phyloP scores from a whole-genome alignment of 2,113 vertebrate genomes.

The Macquaria ambigua region DNA sequence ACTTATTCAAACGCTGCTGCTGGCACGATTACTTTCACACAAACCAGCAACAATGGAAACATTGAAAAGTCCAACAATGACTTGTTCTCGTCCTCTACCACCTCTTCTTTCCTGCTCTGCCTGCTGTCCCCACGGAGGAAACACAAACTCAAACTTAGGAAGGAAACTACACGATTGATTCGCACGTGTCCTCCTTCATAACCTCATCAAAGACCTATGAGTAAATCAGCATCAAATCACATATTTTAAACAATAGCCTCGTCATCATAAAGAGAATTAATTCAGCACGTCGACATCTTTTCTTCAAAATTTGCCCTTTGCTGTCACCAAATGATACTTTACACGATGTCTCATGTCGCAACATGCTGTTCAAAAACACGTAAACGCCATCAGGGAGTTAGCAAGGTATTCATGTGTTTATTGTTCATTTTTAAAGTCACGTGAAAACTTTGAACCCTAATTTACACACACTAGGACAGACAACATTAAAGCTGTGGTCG shows the following conservation, averaged over 20 bases:
- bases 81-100: neutral
- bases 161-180: neutral
- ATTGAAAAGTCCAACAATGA: constrained; percentile 17
- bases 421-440: too few relatives aligned
- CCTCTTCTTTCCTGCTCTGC: constrained; percentile 25
- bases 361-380: too few relatives aligned
- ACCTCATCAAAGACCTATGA: neutral
- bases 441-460: too few relatives aligned
- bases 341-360: too few relatives aligned
- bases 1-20: constrained; percentile 16
- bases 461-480: neutral
- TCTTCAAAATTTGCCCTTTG: neutral
- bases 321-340: too few relatives aligned
- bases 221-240: neutral
- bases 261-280: neutral
- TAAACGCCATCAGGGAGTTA: too few relatives aligned
- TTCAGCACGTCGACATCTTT: too few relatives aligned
- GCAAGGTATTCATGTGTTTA: too few relatives aligned
- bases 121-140: constrained; percentile 19
- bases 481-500: neutral
- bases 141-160: neutral
- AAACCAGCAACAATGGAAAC: constrained; percentile 38
- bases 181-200: too few relatives aligned
- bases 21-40: constrained; percentile 2
- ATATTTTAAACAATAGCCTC: neutral